A percentile compares a stretch with the other conserved stretches of the same genome.
phyloP scores from a whole-genome alignment of 2,888 invertebrate species.

The Salpingus planirostris region DNA sequence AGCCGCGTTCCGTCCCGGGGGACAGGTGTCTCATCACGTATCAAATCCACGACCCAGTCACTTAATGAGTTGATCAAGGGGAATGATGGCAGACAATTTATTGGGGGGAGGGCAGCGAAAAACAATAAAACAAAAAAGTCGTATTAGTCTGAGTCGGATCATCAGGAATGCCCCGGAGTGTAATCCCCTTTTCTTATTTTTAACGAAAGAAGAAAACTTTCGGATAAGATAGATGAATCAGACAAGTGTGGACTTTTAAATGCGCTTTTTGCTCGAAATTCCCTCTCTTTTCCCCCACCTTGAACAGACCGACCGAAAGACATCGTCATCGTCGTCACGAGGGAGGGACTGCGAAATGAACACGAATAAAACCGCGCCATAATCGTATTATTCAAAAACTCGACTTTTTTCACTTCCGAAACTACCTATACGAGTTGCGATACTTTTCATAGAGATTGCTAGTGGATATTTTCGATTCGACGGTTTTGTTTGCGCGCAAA shows the following conservation, averaged over 20 bases:
- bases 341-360: too few species aligned
- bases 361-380: constrained; percentile 4
- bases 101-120: constrained; percentile 19
- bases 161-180: constrained; percentile 22
- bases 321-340: too few species aligned
- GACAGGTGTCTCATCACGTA: too few species aligned
- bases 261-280: constrained; percentile 12
- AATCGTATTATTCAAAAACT: constrained; percentile 16
- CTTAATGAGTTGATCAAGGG: constrained; percentile 15
- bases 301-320: too few species aligned
- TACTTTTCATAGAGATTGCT: constrained; percentile 20
- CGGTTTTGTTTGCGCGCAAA: constrained; percentile 18
- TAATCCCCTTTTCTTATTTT: constrained; percentile 20
- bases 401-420: too few species aligned
- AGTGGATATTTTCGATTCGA: constrained; percentile 13
- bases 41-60: constrained; percentile 6
- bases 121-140: constrained; percentile 25
- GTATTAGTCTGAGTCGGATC: constrained; percentile 23
- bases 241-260: constrained; percentile 22
- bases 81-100: constrained; percentile 16
- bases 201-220: constrained; percentile 13
- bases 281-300: too few species aligned
- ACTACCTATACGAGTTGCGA: constrained; percentile 19
- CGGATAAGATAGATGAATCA: constrained; percentile 21
- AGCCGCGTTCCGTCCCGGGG: neutral